These are phyloP conservation scores for Lepisosteus osseus DNA, from an alignment of 2,113 vertebrate genomes.

Conservation along the genomic window DNA sequence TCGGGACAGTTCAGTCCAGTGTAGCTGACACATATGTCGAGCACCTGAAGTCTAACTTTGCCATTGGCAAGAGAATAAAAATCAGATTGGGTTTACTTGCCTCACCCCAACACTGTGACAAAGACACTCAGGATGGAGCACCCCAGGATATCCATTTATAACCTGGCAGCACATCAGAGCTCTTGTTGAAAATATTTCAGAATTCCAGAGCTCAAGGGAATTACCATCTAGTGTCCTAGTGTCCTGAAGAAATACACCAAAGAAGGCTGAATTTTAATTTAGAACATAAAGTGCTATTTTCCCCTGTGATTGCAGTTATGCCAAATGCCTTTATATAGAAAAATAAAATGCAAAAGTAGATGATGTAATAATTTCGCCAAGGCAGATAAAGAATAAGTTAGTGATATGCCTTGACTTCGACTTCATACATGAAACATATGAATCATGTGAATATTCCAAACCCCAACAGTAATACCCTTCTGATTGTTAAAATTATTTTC, in stretches of 20 bases:
- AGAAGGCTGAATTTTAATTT: conserved; percentile 30
- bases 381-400: neutral
- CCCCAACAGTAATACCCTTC: too few species aligned
- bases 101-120: neutral
- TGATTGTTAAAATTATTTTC: too few species aligned
- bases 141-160: neutral
- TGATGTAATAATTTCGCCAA: conserved; percentile 25
- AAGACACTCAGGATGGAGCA: neutral
- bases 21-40: too few species aligned
- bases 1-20: too few species aligned
- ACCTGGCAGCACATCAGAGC: conserved; percentile 1
- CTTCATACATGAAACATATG: too few species aligned
- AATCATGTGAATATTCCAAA: too few species aligned
- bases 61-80: neutral
- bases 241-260: conserved; percentile 23
- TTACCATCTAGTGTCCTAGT: neutral
- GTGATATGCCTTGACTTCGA: too few species aligned
- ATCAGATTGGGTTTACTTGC: neutral
- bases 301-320: conserved; percentile 9
- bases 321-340: conserved; percentile 12
- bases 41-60: neutral
- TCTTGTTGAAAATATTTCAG: conserved; percentile 3
- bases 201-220: conserved; percentile 9
- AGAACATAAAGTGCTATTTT: conserved; percentile 16
- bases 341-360: conserved; percentile 24